Base-by-base conservation (phyloP, 2,888 invertebrate species). In the Bembecia ichneumoniformis region DNA sequence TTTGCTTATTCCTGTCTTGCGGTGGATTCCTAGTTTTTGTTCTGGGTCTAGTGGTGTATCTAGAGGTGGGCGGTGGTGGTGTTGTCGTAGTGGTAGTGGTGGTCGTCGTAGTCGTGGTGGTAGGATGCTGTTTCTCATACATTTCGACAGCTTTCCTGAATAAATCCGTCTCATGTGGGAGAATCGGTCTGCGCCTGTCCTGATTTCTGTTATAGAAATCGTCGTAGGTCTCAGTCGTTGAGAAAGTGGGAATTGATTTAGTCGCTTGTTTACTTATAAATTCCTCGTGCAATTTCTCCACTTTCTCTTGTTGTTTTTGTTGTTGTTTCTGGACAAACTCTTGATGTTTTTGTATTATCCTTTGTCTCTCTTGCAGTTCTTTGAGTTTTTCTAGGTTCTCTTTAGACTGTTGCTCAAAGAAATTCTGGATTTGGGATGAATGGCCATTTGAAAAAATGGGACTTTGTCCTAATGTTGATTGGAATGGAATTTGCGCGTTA, bases 261-360 rank as follows among this genome's bases (percentile, higher is more conserved):
- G 91, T 91, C 3, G 93, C 90, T 67, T 95, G 94, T 56, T 91
- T 90, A 56, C 89, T 89, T 0, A 92, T 60, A 63, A 92, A 93
- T 51, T 92, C 91, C 57, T 91, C 90, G 57, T 94, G 94, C 28
- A 93, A 84, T 59, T 91, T 90, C 55, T 93, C 89, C 0, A 93
- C 91, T 65, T 94, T 94, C 62, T 93, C 92, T 63, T 94, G 91
- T 44, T 93, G 92, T 59, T 93, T 93, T 58, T 94, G 90, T 59
- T 94, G 94, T 62, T 94, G 94, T 63, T 92, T 93, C 61, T 94
- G 93, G 3, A 93, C 90, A 58, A 94, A 91, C 57, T 94, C 90
- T 60, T 94, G 93, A 57, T 93, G 93, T 63, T 92, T 93, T 58
- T 92, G 92, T 52, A 93, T 93, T 3, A 93, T 88, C 55, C 91